These are phyloP conservation scores for Schizopygopsis malacanthus DNA, from an alignment of 2,797 vertebrate genomes.

Conservation along the genomic window DNA sequence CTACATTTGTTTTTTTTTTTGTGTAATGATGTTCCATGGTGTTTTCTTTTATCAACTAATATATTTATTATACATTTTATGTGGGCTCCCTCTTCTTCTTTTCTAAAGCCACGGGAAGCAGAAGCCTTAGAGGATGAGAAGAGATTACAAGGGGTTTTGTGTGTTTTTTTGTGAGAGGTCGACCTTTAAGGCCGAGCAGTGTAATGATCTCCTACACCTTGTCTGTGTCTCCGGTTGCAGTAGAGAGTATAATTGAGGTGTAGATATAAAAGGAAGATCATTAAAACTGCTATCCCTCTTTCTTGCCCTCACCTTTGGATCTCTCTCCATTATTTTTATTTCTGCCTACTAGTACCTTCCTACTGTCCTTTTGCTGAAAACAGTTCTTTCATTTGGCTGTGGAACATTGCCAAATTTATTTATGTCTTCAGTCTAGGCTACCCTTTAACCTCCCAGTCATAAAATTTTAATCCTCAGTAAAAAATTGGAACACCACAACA, in stretches of 20 bases:
- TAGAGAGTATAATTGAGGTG: conserved; percentile 40
- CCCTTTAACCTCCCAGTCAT: background rate
- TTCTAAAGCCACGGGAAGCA: conserved; percentile 22
- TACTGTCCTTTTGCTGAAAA: background rate
- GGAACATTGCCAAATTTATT: background rate
- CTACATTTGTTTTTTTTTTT: background rate
- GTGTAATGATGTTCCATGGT: background rate
- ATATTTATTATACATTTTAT: conserved; percentile 15
- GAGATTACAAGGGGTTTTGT: conserved; percentile 40
- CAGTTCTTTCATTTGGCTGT: background rate
- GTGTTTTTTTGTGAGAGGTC: conserved; percentile 24
- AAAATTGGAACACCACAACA: background rate
- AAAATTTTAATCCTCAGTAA: conserved; percentile 7
- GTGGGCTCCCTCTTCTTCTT: conserved; percentile 23
- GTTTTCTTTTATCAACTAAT: background rate
- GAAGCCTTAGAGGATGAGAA: conserved; percentile 15
- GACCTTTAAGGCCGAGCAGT: conserved; percentile 15
- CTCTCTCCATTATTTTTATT: background rate
- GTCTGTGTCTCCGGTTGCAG: conserved; percentile 21
- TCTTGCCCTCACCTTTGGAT: conserved; percentile 19
- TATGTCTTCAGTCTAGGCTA: background rate
- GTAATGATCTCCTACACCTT: conserved; percentile 48
- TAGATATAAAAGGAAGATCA: conserved; percentile 41
- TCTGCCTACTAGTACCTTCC: background rate
- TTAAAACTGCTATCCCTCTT: conserved; percentile 23